These are phyloP conservation scores for Ichneumoninae sp. DNA, from an alignment of 2,888 invertebrate genomes.

Conservation along the genomic window DNA sequence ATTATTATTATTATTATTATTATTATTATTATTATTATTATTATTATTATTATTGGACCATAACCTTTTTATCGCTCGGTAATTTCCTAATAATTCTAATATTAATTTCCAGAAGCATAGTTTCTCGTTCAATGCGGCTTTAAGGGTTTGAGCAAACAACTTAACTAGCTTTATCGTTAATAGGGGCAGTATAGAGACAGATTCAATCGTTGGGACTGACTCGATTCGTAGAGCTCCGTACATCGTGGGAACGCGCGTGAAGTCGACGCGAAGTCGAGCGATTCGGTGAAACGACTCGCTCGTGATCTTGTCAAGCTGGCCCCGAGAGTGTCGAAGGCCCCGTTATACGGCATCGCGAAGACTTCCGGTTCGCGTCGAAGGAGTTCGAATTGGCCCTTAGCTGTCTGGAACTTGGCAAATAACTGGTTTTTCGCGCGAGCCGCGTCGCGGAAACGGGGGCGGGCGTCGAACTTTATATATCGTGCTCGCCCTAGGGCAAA, in stretches of 20 bases:
- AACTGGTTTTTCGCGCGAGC: conserved; percentile 54
- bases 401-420: conserved; percentile 42
- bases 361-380: conserved; percentile 28
- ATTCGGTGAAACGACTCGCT: conserved; percentile 1
- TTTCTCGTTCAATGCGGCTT: not conserved
- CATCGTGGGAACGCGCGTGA: conserved; percentile 12
- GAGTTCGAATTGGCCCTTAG: conserved; percentile 32
- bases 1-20: no score
- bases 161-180: not conserved
- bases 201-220: not conserved
- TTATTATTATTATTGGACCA: no score
- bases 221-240: not conserved
- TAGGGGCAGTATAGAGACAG: not conserved
- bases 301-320: conserved; percentile 42
- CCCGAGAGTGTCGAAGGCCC: conserved; percentile 15
- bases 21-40: no score
- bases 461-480: conserved; percentile 53
- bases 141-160: not conserved
- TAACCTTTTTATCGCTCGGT: not conserved
- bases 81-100: no score
- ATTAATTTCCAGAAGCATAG: not conserved
- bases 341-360: not conserved
- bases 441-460: conserved; percentile 29
- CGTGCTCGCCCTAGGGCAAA: conserved; percentile 54
- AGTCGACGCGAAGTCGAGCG: not conserved